These are phyloP conservation scores for Hippolais icterina DNA, from an alignment of 2,113 vertebrate species.

Conservation along the genomic window DNA sequence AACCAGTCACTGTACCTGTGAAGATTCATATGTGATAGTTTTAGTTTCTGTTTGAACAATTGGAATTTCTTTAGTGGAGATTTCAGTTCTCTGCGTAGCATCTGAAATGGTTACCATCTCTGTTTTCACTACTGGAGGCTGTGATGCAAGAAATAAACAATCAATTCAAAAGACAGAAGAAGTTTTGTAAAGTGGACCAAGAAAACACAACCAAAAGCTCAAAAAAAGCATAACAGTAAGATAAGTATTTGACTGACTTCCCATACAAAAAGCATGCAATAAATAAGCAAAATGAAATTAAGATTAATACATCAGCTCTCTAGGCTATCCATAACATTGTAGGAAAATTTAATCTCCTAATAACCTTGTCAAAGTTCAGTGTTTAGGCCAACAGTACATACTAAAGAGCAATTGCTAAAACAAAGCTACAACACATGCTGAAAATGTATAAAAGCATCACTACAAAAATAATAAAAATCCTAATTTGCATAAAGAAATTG, in stretches of 20 bases:
- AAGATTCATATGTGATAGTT: conserved; percentile 98
- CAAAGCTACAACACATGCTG: neutral
- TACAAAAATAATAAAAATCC: accelerated
- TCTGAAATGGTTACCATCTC: conserved; percentile 99
- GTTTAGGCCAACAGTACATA: neutral
- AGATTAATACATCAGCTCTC: neutral
- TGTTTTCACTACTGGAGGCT: conserved; percentile 99
- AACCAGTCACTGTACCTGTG: conserved; percentile 81
- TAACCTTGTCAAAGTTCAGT: neutral
- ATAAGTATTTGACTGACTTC: neutral
- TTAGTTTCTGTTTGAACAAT: conserved; percentile 99
- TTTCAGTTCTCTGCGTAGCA: conserved; percentile 95
- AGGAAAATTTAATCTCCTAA: neutral
- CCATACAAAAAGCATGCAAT: conserved; percentile 2
- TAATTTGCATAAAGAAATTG: neutral
- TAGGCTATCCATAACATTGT: neutral
- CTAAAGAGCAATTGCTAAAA: neutral
- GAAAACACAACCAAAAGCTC: neutral
- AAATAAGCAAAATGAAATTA: conserved; percentile 23
- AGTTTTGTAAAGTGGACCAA: neutral
- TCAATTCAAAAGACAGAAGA: conserved; percentile 55
- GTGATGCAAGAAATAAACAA: conserved; percentile 68
- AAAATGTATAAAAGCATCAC: neutral
- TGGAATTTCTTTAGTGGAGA: conserved; percentile 97
- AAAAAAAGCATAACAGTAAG: neutral